Evolutionary conservation across 2,113 vertebrate species (phyloP).

Genomic region (Monopterus albus): DNA sequence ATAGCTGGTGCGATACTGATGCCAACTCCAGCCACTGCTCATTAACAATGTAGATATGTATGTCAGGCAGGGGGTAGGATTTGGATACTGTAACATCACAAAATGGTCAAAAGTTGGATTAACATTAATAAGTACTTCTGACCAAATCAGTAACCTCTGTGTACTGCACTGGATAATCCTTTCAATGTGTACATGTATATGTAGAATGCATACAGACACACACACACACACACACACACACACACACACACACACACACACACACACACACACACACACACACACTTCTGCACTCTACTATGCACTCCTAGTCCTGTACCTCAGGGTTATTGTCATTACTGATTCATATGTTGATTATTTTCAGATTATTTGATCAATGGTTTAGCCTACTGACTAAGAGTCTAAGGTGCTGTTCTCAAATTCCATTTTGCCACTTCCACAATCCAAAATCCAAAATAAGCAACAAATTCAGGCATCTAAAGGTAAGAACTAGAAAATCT

Average conservation of each 20-base stretch:
- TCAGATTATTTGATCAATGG: background rate
- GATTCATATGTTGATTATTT: background rate
- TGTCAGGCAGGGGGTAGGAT: constrained; percentile 12
- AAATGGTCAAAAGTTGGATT: constrained; percentile 14
- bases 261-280: background rate
- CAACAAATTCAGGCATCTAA: background rate
- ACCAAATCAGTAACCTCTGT: background rate
- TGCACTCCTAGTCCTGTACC: background rate
- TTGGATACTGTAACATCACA: background rate
- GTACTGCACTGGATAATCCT: background rate
- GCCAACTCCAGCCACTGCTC: constrained; percentile 39
- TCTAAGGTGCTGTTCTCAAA: background rate
- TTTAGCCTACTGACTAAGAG: background rate
- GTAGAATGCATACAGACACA: no score
- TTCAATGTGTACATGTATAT: background rate
- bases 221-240: background rate
- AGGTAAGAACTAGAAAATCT: background rate
- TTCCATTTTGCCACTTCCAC: background rate
- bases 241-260: no score
- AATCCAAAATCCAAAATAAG: background rate
- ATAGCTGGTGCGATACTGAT: constrained; percentile 22
- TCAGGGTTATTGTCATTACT: no score
- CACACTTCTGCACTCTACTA: background rate
- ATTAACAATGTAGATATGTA: constrained; percentile 49
- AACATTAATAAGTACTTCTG: constrained; percentile 4